Conservation (phyloP, 2,888 invertebrate genomes). For the Phorcus lineatus region DNA sequence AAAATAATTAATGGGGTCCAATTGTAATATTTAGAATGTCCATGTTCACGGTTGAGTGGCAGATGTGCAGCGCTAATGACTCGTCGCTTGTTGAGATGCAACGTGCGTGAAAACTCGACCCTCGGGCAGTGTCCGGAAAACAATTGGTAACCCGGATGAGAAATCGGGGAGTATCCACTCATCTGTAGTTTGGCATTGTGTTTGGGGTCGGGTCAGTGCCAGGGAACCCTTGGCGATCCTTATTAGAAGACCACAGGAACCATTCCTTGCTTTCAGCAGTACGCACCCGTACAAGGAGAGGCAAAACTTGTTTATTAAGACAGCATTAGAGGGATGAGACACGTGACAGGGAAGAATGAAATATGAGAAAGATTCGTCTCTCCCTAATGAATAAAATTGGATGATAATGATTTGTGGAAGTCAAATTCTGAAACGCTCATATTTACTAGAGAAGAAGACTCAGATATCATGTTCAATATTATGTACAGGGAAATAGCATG, state of each 20-base stretch:
- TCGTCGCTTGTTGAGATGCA: not conserved
- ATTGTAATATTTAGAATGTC: conserved; percentile 10
- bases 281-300: not conserved
- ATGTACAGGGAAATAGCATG: too few species aligned
- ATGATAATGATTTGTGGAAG: too few species aligned
- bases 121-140: conserved; percentile 15
- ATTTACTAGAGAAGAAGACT: too few species aligned
- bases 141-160: conserved; percentile 15
- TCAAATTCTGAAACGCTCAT: too few species aligned
- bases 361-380: too few species aligned
- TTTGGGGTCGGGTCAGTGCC: not conserved
- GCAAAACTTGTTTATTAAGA: not conserved
- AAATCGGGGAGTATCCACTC: conserved; percentile 10
- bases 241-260: not conserved
- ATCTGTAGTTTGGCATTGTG: not conserved
- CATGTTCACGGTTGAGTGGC: not conserved
- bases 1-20: not conserved
- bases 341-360: too few species aligned
- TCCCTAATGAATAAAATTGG: too few species aligned
- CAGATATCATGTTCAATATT: too few species aligned
- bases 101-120: conserved; percentile 5
- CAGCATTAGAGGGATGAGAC: not conserved
- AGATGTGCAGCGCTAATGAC: conserved; percentile 15
- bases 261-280: not conserved
- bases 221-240: not conserved